These are phyloP conservation scores for Recurvirostra avosetta DNA, from an alignment of 2,113 vertebrate genomes.

Conservation along the genomic window DNA sequence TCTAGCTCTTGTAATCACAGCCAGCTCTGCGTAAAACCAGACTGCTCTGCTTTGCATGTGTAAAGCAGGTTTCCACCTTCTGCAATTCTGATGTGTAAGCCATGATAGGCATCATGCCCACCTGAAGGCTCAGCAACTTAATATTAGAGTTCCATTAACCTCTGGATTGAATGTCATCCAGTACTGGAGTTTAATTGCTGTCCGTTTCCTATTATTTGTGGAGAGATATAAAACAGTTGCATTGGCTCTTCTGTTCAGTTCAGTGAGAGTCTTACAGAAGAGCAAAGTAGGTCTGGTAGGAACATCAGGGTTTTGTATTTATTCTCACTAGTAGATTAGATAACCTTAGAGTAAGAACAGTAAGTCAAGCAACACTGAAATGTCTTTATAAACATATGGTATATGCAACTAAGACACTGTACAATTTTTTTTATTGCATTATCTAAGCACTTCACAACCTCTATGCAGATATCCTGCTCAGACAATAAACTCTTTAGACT, in stretches of 20 bases:
- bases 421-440: neutral
- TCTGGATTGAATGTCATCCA: neutral
- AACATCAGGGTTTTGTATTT: neutral
- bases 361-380: neutral
- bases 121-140: neutral
- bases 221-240: neutral
- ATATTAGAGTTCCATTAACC: neutral
- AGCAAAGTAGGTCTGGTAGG: neutral
- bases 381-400: neutral
- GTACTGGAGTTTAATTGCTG: neutral
- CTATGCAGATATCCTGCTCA: neutral
- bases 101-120: neutral
- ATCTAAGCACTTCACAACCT: neutral
- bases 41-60: neutral
- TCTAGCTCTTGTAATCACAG: neutral
- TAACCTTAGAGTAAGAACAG: neutral
- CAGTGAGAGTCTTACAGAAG: neutral
- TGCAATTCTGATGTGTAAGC: neutral
- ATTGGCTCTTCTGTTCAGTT: rapidly evolving
- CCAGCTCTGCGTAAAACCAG: neutral
- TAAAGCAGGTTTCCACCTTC: neutral
- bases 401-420: neutral
- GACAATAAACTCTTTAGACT: neutral
- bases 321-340: neutral
- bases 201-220: neutral